phyloP scores from a whole-genome alignment of 2,113 vertebrate genomes.

The Ctenomys sociabilis region DNA sequence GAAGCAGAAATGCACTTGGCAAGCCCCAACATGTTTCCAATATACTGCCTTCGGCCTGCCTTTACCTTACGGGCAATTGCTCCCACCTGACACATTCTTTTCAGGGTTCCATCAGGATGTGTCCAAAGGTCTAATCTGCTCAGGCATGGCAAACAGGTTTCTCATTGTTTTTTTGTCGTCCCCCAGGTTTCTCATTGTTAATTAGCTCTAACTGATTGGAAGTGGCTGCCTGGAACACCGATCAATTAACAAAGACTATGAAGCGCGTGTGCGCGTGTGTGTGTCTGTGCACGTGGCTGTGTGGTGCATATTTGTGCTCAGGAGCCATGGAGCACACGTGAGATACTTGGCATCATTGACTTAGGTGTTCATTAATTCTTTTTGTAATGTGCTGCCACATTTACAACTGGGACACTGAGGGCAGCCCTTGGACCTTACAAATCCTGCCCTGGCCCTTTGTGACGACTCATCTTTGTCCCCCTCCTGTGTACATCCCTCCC shows the following conservation, averaged over 20 bases:
- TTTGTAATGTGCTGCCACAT: neutral
- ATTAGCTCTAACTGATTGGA: conserved; percentile 70
- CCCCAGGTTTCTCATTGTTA: conserved; percentile 51
- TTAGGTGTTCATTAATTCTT: neutral
- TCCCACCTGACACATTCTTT: neutral
- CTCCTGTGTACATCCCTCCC: neutral
- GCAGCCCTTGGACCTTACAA: neutral
- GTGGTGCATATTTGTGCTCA: no score
- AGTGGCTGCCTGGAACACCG: conserved; percentile 50
- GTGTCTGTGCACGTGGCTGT: neutral
- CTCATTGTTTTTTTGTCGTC: no score
- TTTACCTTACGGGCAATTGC: neutral
- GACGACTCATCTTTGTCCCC: neutral
- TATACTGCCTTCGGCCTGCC: neutral
- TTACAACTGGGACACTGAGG: neutral
- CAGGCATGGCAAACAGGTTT: conserved; percentile 56
- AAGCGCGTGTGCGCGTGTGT: neutral
- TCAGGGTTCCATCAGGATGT: conserved; percentile 51
- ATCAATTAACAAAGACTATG: conserved; percentile 55
- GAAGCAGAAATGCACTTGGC: neutral
- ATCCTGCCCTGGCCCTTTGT: neutral
- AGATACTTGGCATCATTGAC: neutral
- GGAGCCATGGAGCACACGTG: neutral
- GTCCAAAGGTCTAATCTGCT: conserved; percentile 59
- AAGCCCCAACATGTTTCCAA: rapidly evolving